Conservation (phyloP, 2,888 invertebrate genomes). For the Netelia virgata region DNA sequence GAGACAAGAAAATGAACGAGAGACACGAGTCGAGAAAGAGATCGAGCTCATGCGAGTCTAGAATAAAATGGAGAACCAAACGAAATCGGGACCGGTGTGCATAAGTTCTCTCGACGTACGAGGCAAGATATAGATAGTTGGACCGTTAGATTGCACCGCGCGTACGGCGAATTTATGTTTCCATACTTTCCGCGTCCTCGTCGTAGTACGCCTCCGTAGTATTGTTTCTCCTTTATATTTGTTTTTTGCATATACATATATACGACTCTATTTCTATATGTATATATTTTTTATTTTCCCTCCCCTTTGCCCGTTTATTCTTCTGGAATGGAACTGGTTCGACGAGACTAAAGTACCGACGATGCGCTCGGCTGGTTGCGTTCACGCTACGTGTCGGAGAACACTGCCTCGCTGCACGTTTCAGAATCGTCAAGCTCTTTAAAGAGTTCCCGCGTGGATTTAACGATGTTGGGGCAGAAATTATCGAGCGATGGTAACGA, state of each 20-base stretch:
- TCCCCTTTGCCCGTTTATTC: constrained; percentile 11
- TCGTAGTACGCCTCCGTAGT: constrained; percentile 46
- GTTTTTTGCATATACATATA: neutral
- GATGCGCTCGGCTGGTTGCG: neutral
- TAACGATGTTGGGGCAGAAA: neutral
- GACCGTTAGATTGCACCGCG: constrained; percentile 67
- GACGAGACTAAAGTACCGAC: neutral
- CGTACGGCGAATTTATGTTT: constrained; percentile 63
- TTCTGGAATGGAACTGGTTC: constrained; percentile 52
- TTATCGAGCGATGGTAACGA: constrained; percentile 27
- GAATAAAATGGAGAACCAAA: constrained; percentile 61
- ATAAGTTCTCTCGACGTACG: constrained; percentile 37
- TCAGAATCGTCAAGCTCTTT: constrained; percentile 22
- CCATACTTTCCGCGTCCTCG: constrained; percentile 41
- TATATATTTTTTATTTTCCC: constrained; percentile 43
- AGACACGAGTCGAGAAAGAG: constrained; percentile 32
- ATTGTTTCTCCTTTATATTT: constrained; percentile 48
- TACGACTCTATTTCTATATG: too few species aligned
- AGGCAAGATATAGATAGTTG: constrained; percentile 25
- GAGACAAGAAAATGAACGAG: constrained; percentile 19
- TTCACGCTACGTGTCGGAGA: neutral
- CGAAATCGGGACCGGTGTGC: constrained; percentile 51
- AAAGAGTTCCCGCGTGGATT: neutral
- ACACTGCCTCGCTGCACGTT: neutral
- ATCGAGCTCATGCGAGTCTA: constrained; percentile 55